Conservation (phyloP, 2,888 invertebrate genomes). For the Tribolium freemani region DNA sequence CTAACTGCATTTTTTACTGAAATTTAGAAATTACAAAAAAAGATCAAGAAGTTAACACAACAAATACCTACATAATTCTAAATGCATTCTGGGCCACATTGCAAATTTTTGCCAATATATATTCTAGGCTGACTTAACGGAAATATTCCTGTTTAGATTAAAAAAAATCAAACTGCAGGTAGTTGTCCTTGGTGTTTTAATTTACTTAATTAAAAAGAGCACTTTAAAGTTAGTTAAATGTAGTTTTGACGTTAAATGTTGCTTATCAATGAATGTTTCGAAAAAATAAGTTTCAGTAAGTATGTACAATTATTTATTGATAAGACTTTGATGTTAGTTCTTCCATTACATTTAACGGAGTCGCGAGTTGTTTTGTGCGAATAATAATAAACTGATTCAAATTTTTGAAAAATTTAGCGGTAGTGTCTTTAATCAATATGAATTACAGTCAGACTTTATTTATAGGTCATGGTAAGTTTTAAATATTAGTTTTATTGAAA, state of each 20-base stretch:
- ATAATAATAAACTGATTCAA: too few species aligned
- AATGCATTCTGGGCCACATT: too few species aligned
- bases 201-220: neutral
- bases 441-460: slow-evolving; percentile 7
- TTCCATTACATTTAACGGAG: neutral
- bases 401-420: too few species aligned
- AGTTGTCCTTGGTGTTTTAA: neutral
- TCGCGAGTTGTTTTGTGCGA: neutral
- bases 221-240: neutral
- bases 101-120: too few species aligned
- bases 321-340: neutral
- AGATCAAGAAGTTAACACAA: too few species aligned
- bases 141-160: too few species aligned
- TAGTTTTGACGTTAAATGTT: neutral
- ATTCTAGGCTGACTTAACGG: too few species aligned
- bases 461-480: slow-evolving; percentile 1
- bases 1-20: too few species aligned
- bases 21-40: too few species aligned
- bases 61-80: too few species aligned
- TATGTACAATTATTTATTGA: neutral
- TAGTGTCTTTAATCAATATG: neutral
- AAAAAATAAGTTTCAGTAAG: neutral
- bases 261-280: neutral
- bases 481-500: neutral
- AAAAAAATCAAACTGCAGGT: neutral